Base-by-base conservation (phyloP, 1,140 invertebrate species). In the Drosophila kurseongensis region DNA sequence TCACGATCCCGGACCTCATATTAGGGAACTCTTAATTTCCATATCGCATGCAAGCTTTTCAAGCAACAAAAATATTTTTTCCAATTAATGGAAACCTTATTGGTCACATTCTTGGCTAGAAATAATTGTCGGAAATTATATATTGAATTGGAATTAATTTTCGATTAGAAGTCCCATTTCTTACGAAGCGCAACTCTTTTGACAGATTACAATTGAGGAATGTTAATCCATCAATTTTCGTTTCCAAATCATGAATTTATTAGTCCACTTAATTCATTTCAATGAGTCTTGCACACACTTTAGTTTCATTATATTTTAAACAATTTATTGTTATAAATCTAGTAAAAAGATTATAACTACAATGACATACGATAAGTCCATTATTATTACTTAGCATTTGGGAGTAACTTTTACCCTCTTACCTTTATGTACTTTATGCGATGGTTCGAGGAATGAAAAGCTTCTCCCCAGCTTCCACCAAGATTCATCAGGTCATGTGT, bases 21-120 rank as follows among this genome's bases (percentile, higher is more conserved):
- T 18, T 38, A 13, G 44, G 29, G 14, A 51, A 42, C n/a, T 42
- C 48, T 44, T 61, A 73, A 73, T 73, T 73, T 73, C 69, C 68
- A 61, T 73, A 73, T 73, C 69, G 68, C 69, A 73, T 73, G 67
- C 18, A 27, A 41, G 52, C 65, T 38, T 41, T 18, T n/a, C 23
- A 5, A 45, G 32, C 27, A 12, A 40, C 35, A 66, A 9, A 6
- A 0, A 18, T 41, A 50, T 42, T 42, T 54, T 42, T 62, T 42
- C 36, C 35, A 56, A 55, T 75, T 63, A 38, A 75, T 44, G 35
- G 51, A 52, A 75, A 56, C 29, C 45, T 65, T 65, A 75, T 75
- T 75, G 59, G 36, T 18, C 36, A 29, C 42, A 56, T 57, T 57
- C 27, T 29, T 18, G n/a, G 38, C 7, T 35, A 35, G 18, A 13